A percentile compares a stretch with the other conserved stretches of the same genome.
These are phyloP conservation scores for Neostethus bicornis DNA, from an alignment of 2,797 vertebrate species.

Conservation along the genomic window DNA sequence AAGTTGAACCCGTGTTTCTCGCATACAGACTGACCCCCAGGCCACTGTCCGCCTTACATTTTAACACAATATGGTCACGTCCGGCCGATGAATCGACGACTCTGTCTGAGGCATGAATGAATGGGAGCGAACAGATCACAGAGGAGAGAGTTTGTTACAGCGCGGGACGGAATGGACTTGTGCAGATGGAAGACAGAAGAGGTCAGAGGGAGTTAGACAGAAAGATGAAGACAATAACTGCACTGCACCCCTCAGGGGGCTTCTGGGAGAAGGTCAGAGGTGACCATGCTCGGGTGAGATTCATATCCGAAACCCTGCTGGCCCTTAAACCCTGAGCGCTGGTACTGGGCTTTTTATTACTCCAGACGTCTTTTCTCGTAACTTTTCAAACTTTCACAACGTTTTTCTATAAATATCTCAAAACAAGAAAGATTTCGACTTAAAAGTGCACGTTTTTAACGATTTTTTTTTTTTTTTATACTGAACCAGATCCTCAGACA, in stretches of 20 bases:
- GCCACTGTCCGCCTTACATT: conserved; percentile 62
- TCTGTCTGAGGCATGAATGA: no score
- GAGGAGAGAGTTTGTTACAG: conserved; percentile 47
- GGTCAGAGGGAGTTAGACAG: conserved; percentile 60
- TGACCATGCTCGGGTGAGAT: conserved; percentile 59
- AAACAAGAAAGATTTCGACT: background rate
- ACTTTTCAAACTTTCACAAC: conserved; percentile 24
- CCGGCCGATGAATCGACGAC: conserved; percentile 74
- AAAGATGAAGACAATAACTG: conserved; percentile 68
- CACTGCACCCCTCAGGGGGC: conserved; percentile 51
- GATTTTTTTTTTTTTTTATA: no score
- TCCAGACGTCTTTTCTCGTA: conserved; percentile 51
- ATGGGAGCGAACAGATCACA: conserved; percentile 45
- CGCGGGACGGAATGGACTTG: conserved; percentile 56
- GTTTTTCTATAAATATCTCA: background rate
- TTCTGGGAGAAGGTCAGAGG: conserved; percentile 67
- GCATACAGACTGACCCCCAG: conserved; percentile 58
- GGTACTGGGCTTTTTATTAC: conserved; percentile 62
- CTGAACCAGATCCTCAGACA: conserved; percentile 53
- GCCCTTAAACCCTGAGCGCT: conserved; percentile 61
- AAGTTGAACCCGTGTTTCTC: conserved; percentile 34
- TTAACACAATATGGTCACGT: conserved; percentile 70
- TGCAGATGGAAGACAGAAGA: conserved; percentile 70
- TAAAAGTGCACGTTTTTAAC: background rate
- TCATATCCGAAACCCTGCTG: conserved; percentile 71